Evolutionary conservation across 2,888 invertebrate genomes (phyloP), one percentile per base, ranked within the genome.

Genomic region (Melanostoma mellinum): DNA sequence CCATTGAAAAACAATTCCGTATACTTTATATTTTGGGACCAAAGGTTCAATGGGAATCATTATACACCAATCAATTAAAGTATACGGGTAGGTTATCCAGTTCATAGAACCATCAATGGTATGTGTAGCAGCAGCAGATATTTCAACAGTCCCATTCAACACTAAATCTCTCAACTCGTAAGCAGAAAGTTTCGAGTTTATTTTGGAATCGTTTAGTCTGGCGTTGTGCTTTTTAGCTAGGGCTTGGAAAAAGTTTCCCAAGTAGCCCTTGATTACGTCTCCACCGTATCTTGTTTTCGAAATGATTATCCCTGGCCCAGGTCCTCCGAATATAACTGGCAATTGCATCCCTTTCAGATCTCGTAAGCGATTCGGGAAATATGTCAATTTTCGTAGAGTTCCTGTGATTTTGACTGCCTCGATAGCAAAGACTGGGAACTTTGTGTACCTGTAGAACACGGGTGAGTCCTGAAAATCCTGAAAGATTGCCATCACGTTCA

Each of bases 171-270:
- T 2, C 87, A 86, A 0, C 48, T 87, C 84, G 10, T 50, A 77
- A 0, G 87, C 63, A 0, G 88, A 87, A 0, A 76, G 53, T 33
- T 20, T 20, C n/a, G 35, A 6, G 82, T 48, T 20, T 20, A 20
- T 81, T 3, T 85, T 71, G 1, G 67, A 68, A 1, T 84, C 75
- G 20, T 82, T 50, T 2, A 89, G 50, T 0, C 3, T 69, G 6
- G 86, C 88, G 10, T 90, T 90, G 60, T 85, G 87, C 40, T 87
- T 88, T 5, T 85, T 76, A 5, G 87, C 86, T 60, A 90, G 88
- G 9, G 72, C 86, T 0, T 30, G 38, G 58, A 89, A 85, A 3
- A 89, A 87, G 42, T 90, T 88, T 0, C 89, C 89, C 2, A 87
- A 77, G 3, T 86, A 86, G 1, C 90, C 90, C 0, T 85, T 86